phyloP scores from a whole-genome alignment of 2,888 invertebrate genomes.

The Heliconius cydno region DNA sequence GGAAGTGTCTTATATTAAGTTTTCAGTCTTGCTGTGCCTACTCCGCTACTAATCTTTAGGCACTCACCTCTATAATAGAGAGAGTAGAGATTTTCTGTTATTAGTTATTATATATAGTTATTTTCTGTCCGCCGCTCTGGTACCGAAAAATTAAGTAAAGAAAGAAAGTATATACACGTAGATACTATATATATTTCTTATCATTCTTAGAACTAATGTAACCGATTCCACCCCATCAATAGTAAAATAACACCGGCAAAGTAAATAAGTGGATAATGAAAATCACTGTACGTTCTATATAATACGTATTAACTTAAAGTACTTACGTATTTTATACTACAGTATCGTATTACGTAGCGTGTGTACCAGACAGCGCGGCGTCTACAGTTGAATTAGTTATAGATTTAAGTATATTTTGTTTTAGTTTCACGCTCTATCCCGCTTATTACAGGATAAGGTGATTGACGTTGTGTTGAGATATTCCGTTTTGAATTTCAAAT shows the following conservation, averaged over 20 bases:
- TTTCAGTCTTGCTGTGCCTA: too few relatives aligned
- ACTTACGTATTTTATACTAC: not conserved
- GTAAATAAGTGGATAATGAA: conserved; percentile 29
- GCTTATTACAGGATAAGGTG: not conserved
- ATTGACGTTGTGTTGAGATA: too few relatives aligned
- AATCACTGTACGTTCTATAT: not conserved
- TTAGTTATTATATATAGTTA: too few relatives aligned
- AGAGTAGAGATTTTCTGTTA: too few relatives aligned
- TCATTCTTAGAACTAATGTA: not conserved
- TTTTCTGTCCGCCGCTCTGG: not conserved
- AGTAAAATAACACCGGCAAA: not conserved
- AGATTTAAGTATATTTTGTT: not conserved
- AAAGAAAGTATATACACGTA: too few relatives aligned
- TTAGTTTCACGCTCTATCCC: not conserved
- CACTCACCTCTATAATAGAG: too few relatives aligned
- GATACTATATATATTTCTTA: too few relatives aligned
- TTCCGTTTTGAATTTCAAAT: too few relatives aligned
- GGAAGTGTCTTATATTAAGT: too few relatives aligned
- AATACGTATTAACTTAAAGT: not conserved
- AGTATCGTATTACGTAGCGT: not conserved
- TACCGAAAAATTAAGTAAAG: not conserved
- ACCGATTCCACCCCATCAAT: not conserved
- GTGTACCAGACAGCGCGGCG: conserved; percentile 22
- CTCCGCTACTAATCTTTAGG: too few relatives aligned
- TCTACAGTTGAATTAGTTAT: not conserved